Evolutionary conservation across 2,888 invertebrate genomes (phyloP), one percentile per base, ranked within the genome.

Genomic region (Halictus quadricinctus): DNA sequence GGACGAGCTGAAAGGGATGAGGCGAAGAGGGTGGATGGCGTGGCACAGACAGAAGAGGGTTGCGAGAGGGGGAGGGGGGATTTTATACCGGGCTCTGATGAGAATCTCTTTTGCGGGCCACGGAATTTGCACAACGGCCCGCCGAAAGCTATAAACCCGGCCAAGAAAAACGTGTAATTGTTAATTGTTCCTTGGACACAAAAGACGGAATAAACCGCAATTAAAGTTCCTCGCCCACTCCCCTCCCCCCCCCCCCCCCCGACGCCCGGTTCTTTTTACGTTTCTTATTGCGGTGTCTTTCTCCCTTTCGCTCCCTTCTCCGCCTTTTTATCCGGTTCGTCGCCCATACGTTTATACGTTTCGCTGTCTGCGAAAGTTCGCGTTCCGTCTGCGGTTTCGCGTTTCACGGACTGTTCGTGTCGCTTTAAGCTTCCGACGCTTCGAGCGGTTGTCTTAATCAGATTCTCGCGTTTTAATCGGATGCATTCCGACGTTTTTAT

Each of bases 201-300:
- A 83, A 76, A 73, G 76, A 43, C 79, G 64, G 78, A 84, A 79
- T 84, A 79, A 79, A 83, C 76, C 72, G 83, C 83, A 79, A 83
- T 79, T 84, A 83, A 83, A 84, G 72, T 72, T 58, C 77, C 36
- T 75, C 58, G 50, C n/a, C 29, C 29, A 15, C 21, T n/a, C n/a
- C n/a, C n/a, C n/a, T n/a, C n/a, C n/a, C n/a, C n/a, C n/a, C n/a
- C n/a, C n/a, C n/a, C 29, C 6, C 29, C 36, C 5, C 15, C 36
- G 8, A 12, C 41, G 8, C 21, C 21, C 41, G 69, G 69, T 12
- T 41, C 36, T 41, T 69, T 69, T 21, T 21, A 41, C 41, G 21
- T 36, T 41, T 41, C 36, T 41, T 41, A 36, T 36, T 21, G 58
- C 21, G 2, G 25, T 21, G 15, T 74, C 21, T 13, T 60, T 21